Percentiles rank a stretch among this genome's conserved stretches.
Conservation (phyloP, 2,797 vertebrate species). For the Cirrhinus mrigala region DNA sequence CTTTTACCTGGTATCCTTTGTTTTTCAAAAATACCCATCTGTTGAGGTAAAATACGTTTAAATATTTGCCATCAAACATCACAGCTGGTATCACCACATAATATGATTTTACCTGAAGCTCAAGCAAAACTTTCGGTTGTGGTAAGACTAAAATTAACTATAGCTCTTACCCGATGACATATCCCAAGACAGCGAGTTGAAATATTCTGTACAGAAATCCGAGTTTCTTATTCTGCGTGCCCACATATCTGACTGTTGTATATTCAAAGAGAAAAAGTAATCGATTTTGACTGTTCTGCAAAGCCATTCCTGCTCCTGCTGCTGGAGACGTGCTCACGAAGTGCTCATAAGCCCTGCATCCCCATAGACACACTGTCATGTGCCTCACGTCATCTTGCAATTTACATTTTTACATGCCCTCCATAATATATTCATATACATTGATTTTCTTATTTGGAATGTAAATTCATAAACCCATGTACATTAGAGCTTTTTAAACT, state of each 20-base stretch:
- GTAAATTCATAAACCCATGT: conserved; percentile 2
- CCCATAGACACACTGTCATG: neutral
- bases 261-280: conserved; percentile 84
- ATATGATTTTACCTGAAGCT: neutral
- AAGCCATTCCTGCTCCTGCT: conserved; percentile 66
- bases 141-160: neutral
- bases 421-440: neutral
- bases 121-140: neutral
- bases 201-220: conserved; percentile 89
- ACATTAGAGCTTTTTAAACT: neutral
- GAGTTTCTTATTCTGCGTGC: conserved; percentile 88
- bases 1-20: conserved; percentile 91
- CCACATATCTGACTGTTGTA: conserved; percentile 89
- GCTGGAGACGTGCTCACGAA: neutral
- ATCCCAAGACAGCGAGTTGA: conserved; percentile 86
- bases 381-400: neutral
- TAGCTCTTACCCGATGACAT: conserved; percentile 79
- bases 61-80: neutral
- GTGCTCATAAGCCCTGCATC: neutral
- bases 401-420: neutral
- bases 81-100: neutral
- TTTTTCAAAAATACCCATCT: conserved; percentile 93
- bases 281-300: conserved; percentile 64
- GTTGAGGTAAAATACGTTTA: conserved; percentile 30
- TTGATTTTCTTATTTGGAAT: neutral